Conservation (phyloP, 2,888 invertebrate species). For the Gortyna flavago region DNA sequence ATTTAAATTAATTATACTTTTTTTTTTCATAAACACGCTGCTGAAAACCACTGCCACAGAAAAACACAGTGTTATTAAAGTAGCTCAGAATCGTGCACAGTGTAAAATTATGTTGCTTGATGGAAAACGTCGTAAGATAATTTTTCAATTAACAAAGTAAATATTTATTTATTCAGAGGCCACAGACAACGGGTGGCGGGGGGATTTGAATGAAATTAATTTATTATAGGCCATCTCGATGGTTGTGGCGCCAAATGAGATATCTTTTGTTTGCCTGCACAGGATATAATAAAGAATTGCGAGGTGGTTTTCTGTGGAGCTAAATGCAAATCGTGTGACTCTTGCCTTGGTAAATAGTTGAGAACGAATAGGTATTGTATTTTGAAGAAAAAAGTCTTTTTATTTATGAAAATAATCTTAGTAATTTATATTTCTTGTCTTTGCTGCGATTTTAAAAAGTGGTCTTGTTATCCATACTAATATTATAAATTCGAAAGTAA, state of each 20-base stretch:
- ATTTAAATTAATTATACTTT: slow-evolving; percentile 41
- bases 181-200: slow-evolving; percentile 48
- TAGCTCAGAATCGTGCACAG: slow-evolving; percentile 5
- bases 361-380: neutral
- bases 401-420: slow-evolving; percentile 7
- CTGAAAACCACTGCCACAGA: neutral
- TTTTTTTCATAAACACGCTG: slow-evolving; percentile 26
- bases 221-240: slow-evolving; percentile 70
- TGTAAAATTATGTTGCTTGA: slow-evolving; percentile 12
- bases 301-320: slow-evolving; percentile 13
- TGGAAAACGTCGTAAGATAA: slow-evolving; percentile 66
- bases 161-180: slow-evolving; percentile 74
- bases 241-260: slow-evolving; percentile 61
- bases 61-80: slow-evolving; percentile 21
- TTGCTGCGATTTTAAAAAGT: neutral
- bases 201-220: slow-evolving; percentile 78
- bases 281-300: slow-evolving; percentile 42
- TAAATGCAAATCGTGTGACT: slow-evolving; percentile 44
- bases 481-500: too few relatives aligned
- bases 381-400: neutral
- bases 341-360: slow-evolving; percentile 8
- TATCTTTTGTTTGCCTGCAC: slow-evolving; percentile 60
- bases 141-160: slow-evolving; percentile 78
- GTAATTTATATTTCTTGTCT: neutral
- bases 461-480: neutral